A percentile compares a stretch with the other conserved stretches of the same genome.
Conservation (phyloP, 2,797 vertebrate genomes). For the Acrossocheilus wenchowensis region DNA sequence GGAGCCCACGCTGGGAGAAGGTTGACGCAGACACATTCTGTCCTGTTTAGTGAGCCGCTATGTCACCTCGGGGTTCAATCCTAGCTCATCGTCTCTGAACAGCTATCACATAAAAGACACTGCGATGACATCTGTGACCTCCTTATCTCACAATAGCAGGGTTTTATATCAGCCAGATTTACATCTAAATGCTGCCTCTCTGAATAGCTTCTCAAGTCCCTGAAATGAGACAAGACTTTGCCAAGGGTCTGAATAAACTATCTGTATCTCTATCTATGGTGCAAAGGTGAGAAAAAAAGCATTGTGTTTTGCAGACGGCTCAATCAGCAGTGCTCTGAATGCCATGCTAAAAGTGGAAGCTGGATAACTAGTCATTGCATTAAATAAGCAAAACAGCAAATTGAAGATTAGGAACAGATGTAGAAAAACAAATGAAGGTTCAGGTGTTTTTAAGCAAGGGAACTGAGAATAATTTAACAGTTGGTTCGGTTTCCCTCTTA, state of each 20-base stretch:
- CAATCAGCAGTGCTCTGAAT: background rate
- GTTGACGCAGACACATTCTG: conserved; percentile 33
- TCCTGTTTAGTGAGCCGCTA: conserved; percentile 42
- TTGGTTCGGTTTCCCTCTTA: background rate
- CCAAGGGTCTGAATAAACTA: conserved; percentile 23
- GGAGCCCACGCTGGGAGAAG: conserved; percentile 1
- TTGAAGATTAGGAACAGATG: background rate
- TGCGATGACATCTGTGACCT: conserved; percentile 53
- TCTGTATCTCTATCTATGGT: conserved; percentile 2
- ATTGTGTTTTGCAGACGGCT: conserved; percentile 21
- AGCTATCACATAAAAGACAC: conserved; percentile 51
- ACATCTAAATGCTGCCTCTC: conserved; percentile 45
- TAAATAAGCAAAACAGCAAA: conserved; percentile 2
- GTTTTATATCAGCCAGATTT: conserved; percentile 49
- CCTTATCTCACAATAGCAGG: conserved; percentile 47
- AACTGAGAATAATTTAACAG: background rate
- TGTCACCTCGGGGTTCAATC: conserved; percentile 54
- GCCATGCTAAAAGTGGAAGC: background rate
- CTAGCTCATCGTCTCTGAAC: conserved; percentile 27
- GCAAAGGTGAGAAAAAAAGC: background rate
- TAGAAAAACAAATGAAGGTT: conserved; percentile 1
- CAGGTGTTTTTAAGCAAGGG: background rate
- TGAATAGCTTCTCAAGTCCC: conserved; percentile 44
- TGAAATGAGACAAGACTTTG: conserved; percentile 42
- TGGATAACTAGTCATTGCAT: background rate